Conservation (phyloP, 2,113 vertebrate species). For the Orientallactaga bullata region DNA sequence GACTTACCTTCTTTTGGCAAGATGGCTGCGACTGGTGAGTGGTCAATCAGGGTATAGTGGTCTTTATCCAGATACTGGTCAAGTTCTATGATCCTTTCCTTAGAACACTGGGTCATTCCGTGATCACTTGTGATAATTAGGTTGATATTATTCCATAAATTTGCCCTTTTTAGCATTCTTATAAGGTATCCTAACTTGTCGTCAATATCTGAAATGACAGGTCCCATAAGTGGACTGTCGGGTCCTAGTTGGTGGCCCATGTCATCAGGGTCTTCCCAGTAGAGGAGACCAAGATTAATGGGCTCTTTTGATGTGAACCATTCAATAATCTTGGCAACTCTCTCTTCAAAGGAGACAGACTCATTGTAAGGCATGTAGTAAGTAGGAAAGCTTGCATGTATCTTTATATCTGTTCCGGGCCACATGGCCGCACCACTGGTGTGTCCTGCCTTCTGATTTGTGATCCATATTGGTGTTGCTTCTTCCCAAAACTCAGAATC, state of each 20-base stretch:
- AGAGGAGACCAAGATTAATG: slow-evolving; percentile 93
- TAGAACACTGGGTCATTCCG: slow-evolving; percentile 93
- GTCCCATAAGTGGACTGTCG: slow-evolving; percentile 90
- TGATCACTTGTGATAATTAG: slow-evolving; percentile 96
- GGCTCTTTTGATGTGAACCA: slow-evolving; percentile 91
- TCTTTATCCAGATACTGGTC: slow-evolving; percentile 91
- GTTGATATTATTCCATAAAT: slow-evolving; percentile 90
- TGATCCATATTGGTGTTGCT: slow-evolving; percentile 94
- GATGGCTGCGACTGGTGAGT: slow-evolving; percentile 92
- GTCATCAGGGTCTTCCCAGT: slow-evolving; percentile 96
- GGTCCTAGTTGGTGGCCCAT: slow-evolving; percentile 92
- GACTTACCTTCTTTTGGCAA: slow-evolving; percentile 93
- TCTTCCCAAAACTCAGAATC: slow-evolving; percentile 94
- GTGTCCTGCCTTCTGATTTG: slow-evolving; percentile 91
- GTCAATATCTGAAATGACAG: slow-evolving; percentile 90
- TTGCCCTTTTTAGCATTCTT: slow-evolving; percentile 88
- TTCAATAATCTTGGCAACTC: slow-evolving; percentile 89
- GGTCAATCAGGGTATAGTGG: slow-evolving; percentile 91
- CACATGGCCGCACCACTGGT: slow-evolving; percentile 94
- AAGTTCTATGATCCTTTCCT: slow-evolving; percentile 92
- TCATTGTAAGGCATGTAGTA: slow-evolving; percentile 91
- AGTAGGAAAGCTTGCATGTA: slow-evolving; percentile 89
- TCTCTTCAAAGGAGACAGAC: slow-evolving; percentile 90
- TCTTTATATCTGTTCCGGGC: slow-evolving; percentile 94
- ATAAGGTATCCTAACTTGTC: slow-evolving; percentile 93